Evolutionary conservation across 1,140 invertebrate species (phyloP).

Genomic region (Caenorhabditis briggsae): DNA sequence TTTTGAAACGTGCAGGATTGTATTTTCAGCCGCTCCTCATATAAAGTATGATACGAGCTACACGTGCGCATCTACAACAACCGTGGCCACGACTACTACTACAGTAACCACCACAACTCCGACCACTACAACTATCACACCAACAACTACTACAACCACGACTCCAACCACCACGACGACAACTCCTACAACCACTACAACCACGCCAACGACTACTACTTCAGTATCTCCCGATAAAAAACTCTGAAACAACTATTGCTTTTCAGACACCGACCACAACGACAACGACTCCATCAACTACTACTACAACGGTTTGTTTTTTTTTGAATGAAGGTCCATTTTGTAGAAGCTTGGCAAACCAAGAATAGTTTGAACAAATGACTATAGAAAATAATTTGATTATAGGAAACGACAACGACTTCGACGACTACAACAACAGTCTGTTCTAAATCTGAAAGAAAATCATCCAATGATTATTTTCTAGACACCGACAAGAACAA

Average conservation of each 20-base stretch:
- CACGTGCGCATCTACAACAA: not conserved
- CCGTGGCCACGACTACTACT: not conserved
- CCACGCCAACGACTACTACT: not conserved
- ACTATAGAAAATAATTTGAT: too few species aligned
- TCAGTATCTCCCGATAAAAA: not conserved
- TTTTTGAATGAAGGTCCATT: too few species aligned
- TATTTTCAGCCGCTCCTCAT: conserved; percentile 19
- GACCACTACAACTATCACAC: not conserved
- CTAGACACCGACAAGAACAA: not conserved
- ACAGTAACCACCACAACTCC: not conserved
- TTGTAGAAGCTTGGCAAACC: too few species aligned
- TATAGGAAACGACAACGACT: too few species aligned
- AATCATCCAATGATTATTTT: too few species aligned
- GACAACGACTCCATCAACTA: not conserved
- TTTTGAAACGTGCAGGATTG: not conserved
- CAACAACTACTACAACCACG: not conserved
- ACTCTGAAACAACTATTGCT: not conserved
- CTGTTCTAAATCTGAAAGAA: too few species aligned
- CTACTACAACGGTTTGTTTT: not conserved
- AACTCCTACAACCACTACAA: not conserved
- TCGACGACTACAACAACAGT: not conserved
- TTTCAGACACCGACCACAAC: not conserved
- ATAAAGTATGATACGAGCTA: conserved; percentile 23
- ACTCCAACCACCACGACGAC: not conserved
- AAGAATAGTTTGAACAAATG: too few species aligned